phyloP scores from a whole-genome alignment of 1,140 invertebrate genomes.

The Palaemon carinicauda region DNA sequence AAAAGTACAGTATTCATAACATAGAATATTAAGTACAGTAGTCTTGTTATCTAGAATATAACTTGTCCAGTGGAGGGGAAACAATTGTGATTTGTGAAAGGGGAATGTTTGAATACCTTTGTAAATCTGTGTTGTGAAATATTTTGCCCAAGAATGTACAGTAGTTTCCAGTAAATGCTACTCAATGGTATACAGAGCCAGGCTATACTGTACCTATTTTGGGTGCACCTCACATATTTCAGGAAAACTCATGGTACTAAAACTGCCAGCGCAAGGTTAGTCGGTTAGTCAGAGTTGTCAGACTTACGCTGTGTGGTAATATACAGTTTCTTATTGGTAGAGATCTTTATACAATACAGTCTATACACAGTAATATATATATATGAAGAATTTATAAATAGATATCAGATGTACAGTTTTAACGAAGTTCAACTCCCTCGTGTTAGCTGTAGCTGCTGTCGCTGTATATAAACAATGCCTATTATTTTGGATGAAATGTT shows the following conservation, averaged over 20 bases:
- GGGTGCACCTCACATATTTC: neutral
- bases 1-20: too few species aligned
- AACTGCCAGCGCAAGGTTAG: neutral
- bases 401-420: slow-evolving; percentile 10
- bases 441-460: neutral
- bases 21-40: too few species aligned
- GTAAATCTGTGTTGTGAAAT: too few species aligned
- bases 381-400: neutral
- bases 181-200: neutral
- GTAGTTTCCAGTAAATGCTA: too few species aligned
- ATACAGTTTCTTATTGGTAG: too few species aligned
- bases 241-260: neutral
- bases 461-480: neutral
- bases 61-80: too few species aligned
- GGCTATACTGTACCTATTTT: neutral
- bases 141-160: too few species aligned
- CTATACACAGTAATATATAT: neutral
- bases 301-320: too few species aligned
- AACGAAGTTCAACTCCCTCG: neutral
- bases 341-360: neutral
- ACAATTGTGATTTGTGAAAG: too few species aligned
- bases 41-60: too few species aligned
- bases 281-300: too few species aligned
- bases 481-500: neutral
- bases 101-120: too few species aligned